Percentiles rank a stretch among this genome's conserved stretches.
phyloP scores from a whole-genome alignment of 2,888 invertebrate species.

The Suillia variegata region DNA sequence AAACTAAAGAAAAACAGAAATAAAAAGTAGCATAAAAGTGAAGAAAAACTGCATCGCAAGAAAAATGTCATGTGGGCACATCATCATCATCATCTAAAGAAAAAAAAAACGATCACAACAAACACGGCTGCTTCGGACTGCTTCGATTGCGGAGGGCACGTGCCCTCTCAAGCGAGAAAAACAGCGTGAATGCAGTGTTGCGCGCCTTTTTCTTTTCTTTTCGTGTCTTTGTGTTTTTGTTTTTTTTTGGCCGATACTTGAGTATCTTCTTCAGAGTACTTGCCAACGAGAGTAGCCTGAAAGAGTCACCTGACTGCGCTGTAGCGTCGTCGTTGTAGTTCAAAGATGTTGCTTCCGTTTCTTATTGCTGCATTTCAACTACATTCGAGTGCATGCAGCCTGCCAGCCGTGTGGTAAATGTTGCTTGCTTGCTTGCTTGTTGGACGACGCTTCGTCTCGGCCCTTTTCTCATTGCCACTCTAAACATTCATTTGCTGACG shows the following conservation, averaged over 20 bases:
- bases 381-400: too few species aligned
- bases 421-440: too few species aligned
- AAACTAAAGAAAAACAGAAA: not conserved
- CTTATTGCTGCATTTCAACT: not conserved
- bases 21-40: not conserved
- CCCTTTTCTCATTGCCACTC: too few species aligned
- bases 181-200: constrained; percentile 8
- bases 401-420: too few species aligned
- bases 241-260: too few species aligned
- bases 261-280: too few species aligned
- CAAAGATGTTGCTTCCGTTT: not conserved
- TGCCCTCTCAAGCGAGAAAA: constrained; percentile 26
- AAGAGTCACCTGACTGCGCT: constrained; percentile 1
- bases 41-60: not conserved
- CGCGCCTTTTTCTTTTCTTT: constrained; percentile 13
- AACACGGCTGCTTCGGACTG: too few species aligned
- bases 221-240: too few species aligned
- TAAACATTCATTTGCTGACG: too few species aligned
- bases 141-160: constrained; percentile 25
- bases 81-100: not conserved
- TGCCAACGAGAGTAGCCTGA: constrained; percentile 11
- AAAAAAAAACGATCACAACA: not conserved
- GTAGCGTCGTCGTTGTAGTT: constrained; percentile 8
- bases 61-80: constrained; percentile 1
- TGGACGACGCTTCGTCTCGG: too few species aligned